Percentiles rank a stretch among this genome's conserved stretches.
These are phyloP conservation scores for Hystrix cristata DNA, from an alignment of 2,113 vertebrate species.

Conservation along the genomic window DNA sequence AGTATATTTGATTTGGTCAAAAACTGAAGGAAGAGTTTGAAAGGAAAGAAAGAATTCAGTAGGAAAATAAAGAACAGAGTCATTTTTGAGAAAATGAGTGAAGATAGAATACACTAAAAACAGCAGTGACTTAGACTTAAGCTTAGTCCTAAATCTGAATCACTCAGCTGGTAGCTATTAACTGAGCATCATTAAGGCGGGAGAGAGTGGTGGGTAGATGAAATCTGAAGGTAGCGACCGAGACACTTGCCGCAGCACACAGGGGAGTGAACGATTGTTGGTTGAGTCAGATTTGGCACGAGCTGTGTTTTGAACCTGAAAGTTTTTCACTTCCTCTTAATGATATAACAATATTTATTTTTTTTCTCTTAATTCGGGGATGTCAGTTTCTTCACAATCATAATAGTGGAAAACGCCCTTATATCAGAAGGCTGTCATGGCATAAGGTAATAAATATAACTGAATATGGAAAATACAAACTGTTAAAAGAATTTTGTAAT, in stretches of 20 bases:
- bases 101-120: neutral
- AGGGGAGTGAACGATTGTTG: neutral
- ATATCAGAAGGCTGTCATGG: constrained; percentile 41
- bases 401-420: neutral
- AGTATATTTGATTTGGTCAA: constrained; percentile 22
- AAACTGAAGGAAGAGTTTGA: constrained; percentile 47
- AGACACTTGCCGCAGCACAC: neutral
- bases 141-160: neutral
- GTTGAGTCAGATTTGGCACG: neutral
- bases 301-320: constrained; percentile 43
- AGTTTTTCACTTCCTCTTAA: constrained; percentile 49
- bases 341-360: constrained; percentile 35
- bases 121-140: neutral
- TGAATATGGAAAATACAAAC: constrained; percentile 69
- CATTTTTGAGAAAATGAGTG: neutral
- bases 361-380: constrained; percentile 55
- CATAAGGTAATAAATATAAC: constrained; percentile 70
- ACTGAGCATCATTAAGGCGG: neutral
- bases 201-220: neutral
- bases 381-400: neutral
- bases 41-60: neutral
- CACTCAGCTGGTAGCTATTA: neutral
- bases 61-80: neutral
- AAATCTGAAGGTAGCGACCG: neutral
- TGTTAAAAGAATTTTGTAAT: constrained; percentile 20